phyloP scores from a whole-genome alignment of 2,888 invertebrate species.

The Gastrophysa polygoni region DNA sequence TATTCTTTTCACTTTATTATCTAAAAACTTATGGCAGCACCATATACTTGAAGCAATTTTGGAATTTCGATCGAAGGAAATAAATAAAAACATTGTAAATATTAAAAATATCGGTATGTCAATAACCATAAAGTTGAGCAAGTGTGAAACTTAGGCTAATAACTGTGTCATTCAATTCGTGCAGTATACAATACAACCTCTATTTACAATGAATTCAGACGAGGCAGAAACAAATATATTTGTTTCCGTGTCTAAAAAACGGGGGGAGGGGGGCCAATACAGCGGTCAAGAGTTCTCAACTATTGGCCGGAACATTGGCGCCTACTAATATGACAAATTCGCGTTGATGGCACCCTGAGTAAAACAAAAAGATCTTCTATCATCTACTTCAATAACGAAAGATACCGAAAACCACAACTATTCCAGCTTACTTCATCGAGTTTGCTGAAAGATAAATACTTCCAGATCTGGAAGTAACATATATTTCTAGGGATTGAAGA shows the following conservation, averaged over 20 bases:
- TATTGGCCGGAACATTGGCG: slow-evolving; percentile 32
- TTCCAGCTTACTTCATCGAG: background rate
- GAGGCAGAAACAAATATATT: background rate
- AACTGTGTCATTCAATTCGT: slow-evolving; percentile 39
- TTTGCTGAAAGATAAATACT: too few species aligned
- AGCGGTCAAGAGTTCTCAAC: slow-evolving; percentile 19
- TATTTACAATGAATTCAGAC: slow-evolving; percentile 37
- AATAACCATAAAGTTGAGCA: slow-evolving; percentile 55
- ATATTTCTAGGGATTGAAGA: too few species aligned
- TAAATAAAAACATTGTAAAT: slow-evolving; percentile 48
- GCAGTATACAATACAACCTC: slow-evolving; percentile 41
- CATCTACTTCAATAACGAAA: slow-evolving; percentile 50
- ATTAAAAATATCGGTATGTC: slow-evolving; percentile 46
- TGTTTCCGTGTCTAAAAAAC: slow-evolving; percentile 31
- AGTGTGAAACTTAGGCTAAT: slow-evolving; percentile 56
- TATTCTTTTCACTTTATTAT: slow-evolving; percentile 40
- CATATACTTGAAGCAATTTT: slow-evolving; percentile 55
- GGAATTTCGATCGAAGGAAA: slow-evolving; percentile 42
- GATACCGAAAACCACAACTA: slow-evolving; percentile 16
- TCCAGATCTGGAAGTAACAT: too few species aligned
- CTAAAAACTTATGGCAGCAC: slow-evolving; percentile 53
- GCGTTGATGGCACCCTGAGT: slow-evolving; percentile 61
- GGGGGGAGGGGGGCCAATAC: slow-evolving; percentile 30
- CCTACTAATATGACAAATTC: slow-evolving; percentile 45
- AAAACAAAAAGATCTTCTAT: slow-evolving; percentile 43